phyloP scores from a whole-genome alignment of 92 coral and sea anemone genomes.

The Micromussa lordhowensis region DNA sequence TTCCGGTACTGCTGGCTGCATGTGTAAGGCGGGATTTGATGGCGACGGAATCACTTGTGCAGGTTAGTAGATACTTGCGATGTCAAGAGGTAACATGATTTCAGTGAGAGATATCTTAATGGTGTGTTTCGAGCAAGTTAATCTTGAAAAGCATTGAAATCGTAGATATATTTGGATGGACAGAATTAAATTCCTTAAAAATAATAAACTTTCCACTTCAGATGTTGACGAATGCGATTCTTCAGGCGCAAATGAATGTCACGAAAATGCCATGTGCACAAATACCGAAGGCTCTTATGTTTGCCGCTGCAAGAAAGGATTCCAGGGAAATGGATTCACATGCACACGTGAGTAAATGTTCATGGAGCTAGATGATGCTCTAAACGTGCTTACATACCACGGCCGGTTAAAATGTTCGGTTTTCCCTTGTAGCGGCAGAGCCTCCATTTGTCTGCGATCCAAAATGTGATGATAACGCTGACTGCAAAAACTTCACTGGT shows the following conservation, averaged over 20 bases:
- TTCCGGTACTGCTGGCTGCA: background rate
- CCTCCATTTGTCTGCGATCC: background rate
- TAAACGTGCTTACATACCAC: background rate
- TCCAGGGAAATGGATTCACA: conserved; percentile 30
- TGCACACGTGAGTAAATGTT: background rate
- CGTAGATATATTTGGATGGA: too few relatives aligned
- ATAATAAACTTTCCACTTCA: background rate
- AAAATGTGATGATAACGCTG: background rate
- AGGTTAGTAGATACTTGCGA: conserved; percentile 30
- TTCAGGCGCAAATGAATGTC: background rate
- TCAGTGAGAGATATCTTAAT: background rate
- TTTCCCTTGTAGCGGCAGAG: background rate
- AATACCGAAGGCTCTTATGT: conserved; percentile 11
- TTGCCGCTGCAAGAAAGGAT: conserved; percentile 50
- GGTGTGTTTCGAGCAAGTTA: background rate
- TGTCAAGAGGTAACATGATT: background rate
- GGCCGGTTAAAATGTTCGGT: background rate
- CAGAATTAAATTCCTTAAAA: too few relatives aligned
- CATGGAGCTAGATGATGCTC: background rate
- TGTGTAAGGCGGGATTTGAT: conserved; percentile 25
- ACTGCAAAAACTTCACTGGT: conserved; percentile 10
- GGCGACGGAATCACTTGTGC: conserved; percentile 61
- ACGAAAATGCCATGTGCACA: conserved; percentile 24
- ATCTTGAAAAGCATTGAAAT: background rate
- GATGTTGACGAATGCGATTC: conserved; percentile 28